A percentile compares a stretch with the other conserved stretches of the same genome.
Evolutionary conservation across 2,888 invertebrate genomes (phyloP).

Genomic region (Euclidia mi): DNA sequence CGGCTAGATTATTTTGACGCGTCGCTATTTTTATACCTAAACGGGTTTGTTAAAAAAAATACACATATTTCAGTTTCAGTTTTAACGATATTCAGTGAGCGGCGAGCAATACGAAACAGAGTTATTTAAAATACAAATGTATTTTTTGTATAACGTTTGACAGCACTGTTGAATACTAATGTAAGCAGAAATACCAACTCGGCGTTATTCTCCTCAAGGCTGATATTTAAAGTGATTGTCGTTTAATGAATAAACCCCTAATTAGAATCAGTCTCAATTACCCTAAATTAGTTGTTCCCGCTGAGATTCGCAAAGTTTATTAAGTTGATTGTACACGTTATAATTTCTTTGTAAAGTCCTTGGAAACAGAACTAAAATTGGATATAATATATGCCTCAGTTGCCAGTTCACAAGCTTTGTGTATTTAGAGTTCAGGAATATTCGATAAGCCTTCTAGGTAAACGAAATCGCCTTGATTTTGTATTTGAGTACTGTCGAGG

Average conservation of each 20-base stretch:
- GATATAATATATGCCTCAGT: neutral
- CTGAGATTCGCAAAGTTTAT: conserved; percentile 20
- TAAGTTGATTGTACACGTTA: neutral
- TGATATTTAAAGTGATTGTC: conserved; percentile 40
- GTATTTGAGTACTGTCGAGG: no score
- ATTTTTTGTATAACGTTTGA: conserved; percentile 42
- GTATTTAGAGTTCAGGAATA: no score
- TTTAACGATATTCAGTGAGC: conserved; percentile 27
- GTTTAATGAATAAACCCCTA: conserved; percentile 43
- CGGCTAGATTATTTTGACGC: conserved; percentile 19
- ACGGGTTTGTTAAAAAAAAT: conserved; percentile 16
- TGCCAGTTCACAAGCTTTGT: no score
- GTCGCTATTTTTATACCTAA: conserved; percentile 30
- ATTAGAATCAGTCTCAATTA: conserved; percentile 41
- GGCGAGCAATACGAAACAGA: conserved; percentile 30
- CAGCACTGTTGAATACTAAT: conserved; percentile 46
- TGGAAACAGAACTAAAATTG: neutral
- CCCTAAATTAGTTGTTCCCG: conserved; percentile 24
- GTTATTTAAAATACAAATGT: conserved; percentile 43
- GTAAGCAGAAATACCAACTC: conserved; percentile 28
- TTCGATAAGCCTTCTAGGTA: no score
- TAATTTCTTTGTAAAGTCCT: neutral
- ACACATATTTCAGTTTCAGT: conserved; percentile 31
- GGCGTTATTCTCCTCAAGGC: conserved; percentile 34
- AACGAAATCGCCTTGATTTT: no score